phyloP scores from a whole-genome alignment of 2,797 vertebrate species.

The Hydrophis major region DNA sequence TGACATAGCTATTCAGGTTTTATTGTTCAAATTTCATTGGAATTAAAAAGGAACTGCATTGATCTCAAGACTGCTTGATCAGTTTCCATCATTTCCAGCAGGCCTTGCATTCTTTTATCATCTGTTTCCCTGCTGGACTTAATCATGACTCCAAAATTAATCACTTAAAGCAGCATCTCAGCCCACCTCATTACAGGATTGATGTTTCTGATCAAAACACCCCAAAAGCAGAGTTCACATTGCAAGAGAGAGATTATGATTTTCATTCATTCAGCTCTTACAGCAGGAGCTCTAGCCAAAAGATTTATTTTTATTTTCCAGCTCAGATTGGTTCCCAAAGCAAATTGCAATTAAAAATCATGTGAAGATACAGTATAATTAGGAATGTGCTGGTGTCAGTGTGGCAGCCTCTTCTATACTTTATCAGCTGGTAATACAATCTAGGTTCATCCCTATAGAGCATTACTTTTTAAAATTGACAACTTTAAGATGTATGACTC shows the following conservation, averaged over 20 bases:
- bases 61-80: not conserved
- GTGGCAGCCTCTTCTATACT: not conserved
- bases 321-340: not conserved
- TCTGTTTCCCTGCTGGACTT: not conserved
- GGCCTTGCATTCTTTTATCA: not conserved
- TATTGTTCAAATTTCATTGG: not conserved
- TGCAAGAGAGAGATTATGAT: not conserved
- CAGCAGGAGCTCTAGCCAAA: not conserved
- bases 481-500: not conserved
- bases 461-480: not conserved
- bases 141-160: not conserved
- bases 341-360: not conserved
- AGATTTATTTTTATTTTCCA: not conserved
- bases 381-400: not conserved
- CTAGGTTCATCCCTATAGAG: not conserved
- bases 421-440: not conserved
- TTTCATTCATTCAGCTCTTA: fast-evolving
- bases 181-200: not conserved
- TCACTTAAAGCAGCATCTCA: not conserved
- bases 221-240: not conserved
- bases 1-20: not conserved
- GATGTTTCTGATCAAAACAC: not conserved
- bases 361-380: not conserved
- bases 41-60: not conserved
- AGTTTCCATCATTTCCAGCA: not conserved